Evolutionary conservation across 2,888 invertebrate genomes (phyloP).

Genomic region (Spatulosminthurus flaviceps): DNA sequence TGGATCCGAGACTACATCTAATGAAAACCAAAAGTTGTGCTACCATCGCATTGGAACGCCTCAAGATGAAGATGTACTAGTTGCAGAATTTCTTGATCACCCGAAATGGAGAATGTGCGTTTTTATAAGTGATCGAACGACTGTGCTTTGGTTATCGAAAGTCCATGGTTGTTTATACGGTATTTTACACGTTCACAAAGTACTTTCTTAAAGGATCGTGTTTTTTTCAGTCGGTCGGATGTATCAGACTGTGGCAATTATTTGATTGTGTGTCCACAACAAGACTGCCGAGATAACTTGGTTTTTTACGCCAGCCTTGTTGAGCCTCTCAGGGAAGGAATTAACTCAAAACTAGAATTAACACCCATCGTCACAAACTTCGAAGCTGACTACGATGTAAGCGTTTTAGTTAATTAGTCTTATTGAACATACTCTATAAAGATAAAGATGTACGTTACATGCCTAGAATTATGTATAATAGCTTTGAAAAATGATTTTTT

Average conservation of each 20-base stretch:
- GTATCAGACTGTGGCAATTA: conserved; percentile 93
- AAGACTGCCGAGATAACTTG: conserved; percentile 92
- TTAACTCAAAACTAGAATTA: conserved; percentile 73
- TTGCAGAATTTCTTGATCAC: conserved; percentile 89
- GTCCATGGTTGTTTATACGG: too few species aligned
- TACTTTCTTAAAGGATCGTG: too few species aligned
- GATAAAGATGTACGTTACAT: too few species aligned
- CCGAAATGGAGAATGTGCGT: conserved; percentile 85
- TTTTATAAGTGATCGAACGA: neutral
- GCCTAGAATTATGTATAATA: too few species aligned
- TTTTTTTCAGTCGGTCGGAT: conserved; percentile 75
- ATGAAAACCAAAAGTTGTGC: conserved; percentile 90
- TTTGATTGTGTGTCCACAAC: conserved; percentile 81
- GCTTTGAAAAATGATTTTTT: conserved; percentile 60
- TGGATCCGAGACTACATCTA: conserved; percentile 89
- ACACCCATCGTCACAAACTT: conserved; percentile 86
- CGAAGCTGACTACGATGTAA: conserved; percentile 92
- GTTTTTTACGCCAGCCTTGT: conserved; percentile 84
- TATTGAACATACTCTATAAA: too few species aligned
- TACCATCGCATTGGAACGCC: conserved; percentile 89
- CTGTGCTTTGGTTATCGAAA: neutral
- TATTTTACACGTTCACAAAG: too few species aligned
- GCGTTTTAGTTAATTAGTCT: conserved; percentile 51
- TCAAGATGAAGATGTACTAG: conserved; percentile 85
- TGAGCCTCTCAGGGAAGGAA: conserved; percentile 67